phyloP scores from a whole-genome alignment of 2,888 invertebrate species.

The Sphaerophoria taeniata region DNA sequence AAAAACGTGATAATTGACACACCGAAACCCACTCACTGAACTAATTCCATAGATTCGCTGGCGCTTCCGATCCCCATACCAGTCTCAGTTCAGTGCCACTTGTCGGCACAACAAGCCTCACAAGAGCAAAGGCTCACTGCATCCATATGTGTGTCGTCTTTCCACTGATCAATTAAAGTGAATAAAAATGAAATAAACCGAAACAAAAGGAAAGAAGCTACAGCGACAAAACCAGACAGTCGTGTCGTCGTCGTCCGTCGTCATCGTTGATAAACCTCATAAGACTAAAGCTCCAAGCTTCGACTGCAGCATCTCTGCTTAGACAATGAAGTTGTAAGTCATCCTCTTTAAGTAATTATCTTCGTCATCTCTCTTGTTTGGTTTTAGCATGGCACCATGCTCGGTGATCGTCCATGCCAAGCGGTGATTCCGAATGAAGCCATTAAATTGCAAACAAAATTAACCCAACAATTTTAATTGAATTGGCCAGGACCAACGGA shows the following conservation, averaged over 20 bases:
- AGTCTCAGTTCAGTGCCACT: neutral
- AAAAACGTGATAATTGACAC: slow-evolving; percentile 71
- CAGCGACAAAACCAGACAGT: slow-evolving; percentile 41
- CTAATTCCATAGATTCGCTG: slow-evolving; percentile 66
- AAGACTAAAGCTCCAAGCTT: slow-evolving; percentile 17
- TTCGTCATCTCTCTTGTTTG: slow-evolving; percentile 64
- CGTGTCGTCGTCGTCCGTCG: too few species aligned
- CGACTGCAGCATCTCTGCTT: neutral
- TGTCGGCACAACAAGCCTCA: slow-evolving; percentile 32
- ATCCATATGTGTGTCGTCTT: slow-evolving; percentile 30
- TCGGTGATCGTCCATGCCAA: slow-evolving; percentile 7
- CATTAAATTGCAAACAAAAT: slow-evolving; percentile 76
- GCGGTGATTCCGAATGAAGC: slow-evolving; percentile 70
- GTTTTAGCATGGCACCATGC: neutral
- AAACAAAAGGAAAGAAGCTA: slow-evolving; percentile 52
- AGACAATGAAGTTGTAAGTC: slow-evolving; percentile 74
- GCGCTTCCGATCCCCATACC: slow-evolving; percentile 16
- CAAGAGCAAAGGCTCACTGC: neutral
- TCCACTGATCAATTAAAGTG: slow-evolving; percentile 65
- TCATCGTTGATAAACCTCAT: slow-evolving; percentile 52
- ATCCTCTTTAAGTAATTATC: slow-evolving; percentile 71
- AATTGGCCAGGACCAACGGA: slow-evolving; percentile 61
- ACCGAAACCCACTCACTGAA: slow-evolving; percentile 66
- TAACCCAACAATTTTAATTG: slow-evolving; percentile 77
- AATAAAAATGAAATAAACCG: slow-evolving; percentile 62